Conservation (phyloP, 2,888 invertebrate species). For the Odontothrips loti region DNA sequence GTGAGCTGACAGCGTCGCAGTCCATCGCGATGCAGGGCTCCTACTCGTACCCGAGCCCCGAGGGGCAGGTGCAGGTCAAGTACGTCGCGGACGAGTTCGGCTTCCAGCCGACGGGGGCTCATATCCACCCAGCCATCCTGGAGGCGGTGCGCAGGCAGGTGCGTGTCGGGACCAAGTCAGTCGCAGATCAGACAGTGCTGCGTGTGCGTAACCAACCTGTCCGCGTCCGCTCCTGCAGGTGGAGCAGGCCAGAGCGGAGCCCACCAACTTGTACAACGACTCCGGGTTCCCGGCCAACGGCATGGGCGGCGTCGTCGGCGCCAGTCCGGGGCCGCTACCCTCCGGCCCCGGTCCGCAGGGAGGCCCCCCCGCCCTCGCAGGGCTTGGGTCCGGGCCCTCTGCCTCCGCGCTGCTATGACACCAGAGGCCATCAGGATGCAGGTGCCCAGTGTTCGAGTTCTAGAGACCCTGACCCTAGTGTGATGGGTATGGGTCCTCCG, state of each 20-base stretch:
- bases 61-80: slow-evolving; percentile 20
- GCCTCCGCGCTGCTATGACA: background rate
- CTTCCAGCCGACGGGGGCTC: slow-evolving; percentile 8
- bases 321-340: no score
- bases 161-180: background rate
- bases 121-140: slow-evolving; percentile 16
- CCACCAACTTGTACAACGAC: slow-evolving; percentile 1
- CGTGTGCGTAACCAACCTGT: background rate
- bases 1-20: background rate
- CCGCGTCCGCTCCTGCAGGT: background rate
- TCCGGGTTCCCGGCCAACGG: background rate
- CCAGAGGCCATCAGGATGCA: background rate
- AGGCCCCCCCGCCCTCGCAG: background rate
- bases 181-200: background rate
- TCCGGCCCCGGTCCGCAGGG: background rate
- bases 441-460: background rate
- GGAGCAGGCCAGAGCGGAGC: slow-evolving; percentile 7
- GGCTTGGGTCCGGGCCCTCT: background rate
- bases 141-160: slow-evolving; percentile 11
- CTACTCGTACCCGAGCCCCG: slow-evolving; percentile 14
- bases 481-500: no score
- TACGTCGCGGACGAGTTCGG: slow-evolving; percentile 13
- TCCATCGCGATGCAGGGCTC: background rate
- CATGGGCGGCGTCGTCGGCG: background rate
- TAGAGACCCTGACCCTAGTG: background rate